Evolutionary conservation across 2,113 vertebrate genomes (phyloP).

Genomic region (Cygnus buccinator): DNA sequence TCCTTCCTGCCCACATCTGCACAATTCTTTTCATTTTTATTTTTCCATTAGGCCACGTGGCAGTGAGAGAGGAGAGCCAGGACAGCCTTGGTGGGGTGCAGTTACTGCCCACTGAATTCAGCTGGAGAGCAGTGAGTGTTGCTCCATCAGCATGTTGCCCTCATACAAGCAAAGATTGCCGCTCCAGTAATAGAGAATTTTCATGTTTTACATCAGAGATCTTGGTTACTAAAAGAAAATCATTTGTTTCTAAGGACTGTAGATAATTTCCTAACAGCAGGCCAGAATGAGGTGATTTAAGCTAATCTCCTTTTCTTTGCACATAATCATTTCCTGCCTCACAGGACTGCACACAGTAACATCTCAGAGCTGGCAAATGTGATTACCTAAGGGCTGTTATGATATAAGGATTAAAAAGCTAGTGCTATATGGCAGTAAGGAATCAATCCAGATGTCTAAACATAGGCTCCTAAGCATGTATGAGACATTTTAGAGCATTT

Average conservation of each 20-base stretch:
- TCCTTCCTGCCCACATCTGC: background rate
- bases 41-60: background rate
- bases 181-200: background rate
- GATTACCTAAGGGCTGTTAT: background rate
- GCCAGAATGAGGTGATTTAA: background rate
- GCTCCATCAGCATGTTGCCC: background rate
- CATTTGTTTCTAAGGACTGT: background rate
- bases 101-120: background rate
- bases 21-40: background rate
- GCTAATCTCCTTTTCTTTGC: background rate
- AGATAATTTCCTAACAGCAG: background rate
- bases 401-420: background rate
- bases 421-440: background rate
- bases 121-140: background rate
- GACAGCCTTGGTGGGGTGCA: background rate
- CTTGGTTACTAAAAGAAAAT: background rate
- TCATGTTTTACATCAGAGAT: background rate
- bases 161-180: background rate
- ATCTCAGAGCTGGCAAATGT: background rate
- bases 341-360: background rate
- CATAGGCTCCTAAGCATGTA: background rate
- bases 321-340: background rate
- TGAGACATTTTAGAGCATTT: background rate
- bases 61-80: background rate
- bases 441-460: background rate